phyloP scores from a whole-genome alignment of 1,140 invertebrate species.

The Scylla paramamosain region DNA sequence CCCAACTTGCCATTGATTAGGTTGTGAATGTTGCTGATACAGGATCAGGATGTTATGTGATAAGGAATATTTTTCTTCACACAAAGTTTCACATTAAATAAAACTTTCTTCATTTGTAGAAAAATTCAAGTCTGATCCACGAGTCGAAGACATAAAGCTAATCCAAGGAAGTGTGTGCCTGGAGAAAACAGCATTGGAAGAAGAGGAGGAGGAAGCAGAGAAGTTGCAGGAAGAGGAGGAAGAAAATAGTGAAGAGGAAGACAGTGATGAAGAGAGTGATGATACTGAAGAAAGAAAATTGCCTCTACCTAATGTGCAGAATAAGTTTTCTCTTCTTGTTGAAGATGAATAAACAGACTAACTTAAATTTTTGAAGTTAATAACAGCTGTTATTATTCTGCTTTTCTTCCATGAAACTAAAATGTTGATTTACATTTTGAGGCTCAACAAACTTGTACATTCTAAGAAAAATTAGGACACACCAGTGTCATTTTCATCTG shows the following conservation, averaged over 20 bases:
- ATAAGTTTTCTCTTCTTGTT: constrained; percentile 52
- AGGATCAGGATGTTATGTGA: too few species aligned
- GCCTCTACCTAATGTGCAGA: background rate
- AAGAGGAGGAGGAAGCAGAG: background rate
- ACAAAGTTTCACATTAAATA: too few species aligned
- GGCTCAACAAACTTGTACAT: too few species aligned
- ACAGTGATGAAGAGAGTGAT: background rate
- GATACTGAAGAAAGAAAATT: background rate
- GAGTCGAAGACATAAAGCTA: constrained; percentile 22
- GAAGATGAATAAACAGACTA: constrained; percentile 48
- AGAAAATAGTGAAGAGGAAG: constrained; percentile 22
- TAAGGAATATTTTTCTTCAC: too few species aligned
- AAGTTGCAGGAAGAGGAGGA: background rate
- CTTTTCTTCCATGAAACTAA: background rate
- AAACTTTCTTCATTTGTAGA: background rate
- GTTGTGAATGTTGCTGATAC: too few species aligned
- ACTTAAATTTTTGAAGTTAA: background rate
- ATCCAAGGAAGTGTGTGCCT: constrained; percentile 43
- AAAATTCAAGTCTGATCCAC: constrained; percentile 14
- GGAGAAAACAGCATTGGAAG: background rate
- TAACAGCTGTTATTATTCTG: background rate
- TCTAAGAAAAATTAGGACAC: too few species aligned
- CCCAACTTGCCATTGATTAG: too few species aligned
- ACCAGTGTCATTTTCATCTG: too few species aligned
- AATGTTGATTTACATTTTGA: too few species aligned